These are phyloP conservation scores for Alexandromys fortis DNA, from an alignment of 2,113 vertebrate genomes.

Conservation along the genomic window DNA sequence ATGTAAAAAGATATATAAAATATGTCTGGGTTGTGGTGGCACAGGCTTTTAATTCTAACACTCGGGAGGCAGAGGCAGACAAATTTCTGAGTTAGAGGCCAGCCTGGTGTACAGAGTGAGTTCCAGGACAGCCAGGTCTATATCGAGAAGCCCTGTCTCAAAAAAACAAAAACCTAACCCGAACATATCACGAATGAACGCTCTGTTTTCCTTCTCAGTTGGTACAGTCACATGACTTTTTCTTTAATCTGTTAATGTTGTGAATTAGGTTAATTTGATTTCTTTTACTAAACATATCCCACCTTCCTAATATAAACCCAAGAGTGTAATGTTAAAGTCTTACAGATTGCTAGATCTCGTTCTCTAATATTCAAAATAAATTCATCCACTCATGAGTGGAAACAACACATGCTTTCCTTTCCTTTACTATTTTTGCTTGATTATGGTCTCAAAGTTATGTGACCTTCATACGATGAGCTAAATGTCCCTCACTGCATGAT, in stretches of 20 bases:
- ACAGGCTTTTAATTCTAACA: too few species aligned
- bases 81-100: too few species aligned
- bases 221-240: background rate
- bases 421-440: slow-evolving; percentile 5
- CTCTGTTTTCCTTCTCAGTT: background rate
- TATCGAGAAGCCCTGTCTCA: too few species aligned
- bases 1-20: background rate
- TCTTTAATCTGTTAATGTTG: background rate
- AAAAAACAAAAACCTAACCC: too few species aligned
- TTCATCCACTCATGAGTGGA: background rate
- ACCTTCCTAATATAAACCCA: background rate
- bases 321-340: background rate
- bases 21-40: too few species aligned
- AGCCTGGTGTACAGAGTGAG: too few species aligned
- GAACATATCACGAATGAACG: background rate
- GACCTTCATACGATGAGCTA: background rate
- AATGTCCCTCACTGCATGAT: background rate
- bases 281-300: background rate
- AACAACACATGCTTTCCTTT: background rate
- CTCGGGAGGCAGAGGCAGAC: too few species aligned
- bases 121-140: too few species aligned
- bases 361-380: background rate
- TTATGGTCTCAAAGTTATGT: background rate
- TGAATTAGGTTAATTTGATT: background rate
- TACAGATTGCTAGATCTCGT: background rate